A percentile compares a stretch with the other conserved stretches of the same genome.
These are phyloP conservation scores for Pomatostomus ruficeps DNA, from an alignment of 2,113 vertebrate species.

Conservation along the genomic window DNA sequence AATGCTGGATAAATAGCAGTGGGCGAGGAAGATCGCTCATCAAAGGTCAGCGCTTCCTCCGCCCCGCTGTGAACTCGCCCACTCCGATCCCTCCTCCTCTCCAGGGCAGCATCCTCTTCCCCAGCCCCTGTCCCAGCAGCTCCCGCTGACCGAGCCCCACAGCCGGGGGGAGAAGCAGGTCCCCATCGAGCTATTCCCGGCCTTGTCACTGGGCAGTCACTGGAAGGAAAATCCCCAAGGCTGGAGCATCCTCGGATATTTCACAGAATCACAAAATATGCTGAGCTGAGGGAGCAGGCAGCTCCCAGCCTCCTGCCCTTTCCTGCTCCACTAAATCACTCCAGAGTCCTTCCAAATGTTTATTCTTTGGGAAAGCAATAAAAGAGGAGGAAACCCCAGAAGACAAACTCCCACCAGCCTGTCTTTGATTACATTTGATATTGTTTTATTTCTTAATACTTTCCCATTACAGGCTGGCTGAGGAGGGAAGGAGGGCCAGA, in stretches of 20 bases:
- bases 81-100: not conserved
- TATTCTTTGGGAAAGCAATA: conserved; percentile 35
- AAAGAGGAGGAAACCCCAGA: conserved; percentile 24
- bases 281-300: not conserved
- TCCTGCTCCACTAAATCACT: not conserved
- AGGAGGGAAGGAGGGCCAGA: not conserved
- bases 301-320: not conserved
- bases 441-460: not conserved
- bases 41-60: conserved; percentile 15
- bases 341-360: not conserved
- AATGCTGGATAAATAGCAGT: conserved; percentile 20
- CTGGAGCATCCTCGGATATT: not conserved
- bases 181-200: not conserved
- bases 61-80: not conserved
- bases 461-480: not conserved
- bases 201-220: not conserved
- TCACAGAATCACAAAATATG: not conserved
- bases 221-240: not conserved
- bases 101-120: not conserved
- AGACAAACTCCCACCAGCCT: conserved; percentile 21
- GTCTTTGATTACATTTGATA: not conserved
- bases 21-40: not conserved
- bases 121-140: not conserved
- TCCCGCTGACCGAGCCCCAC: not conserved
- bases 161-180: not conserved